phyloP scores from a whole-genome alignment of 2,888 invertebrate genomes.

The Drepana falcataria region DNA sequence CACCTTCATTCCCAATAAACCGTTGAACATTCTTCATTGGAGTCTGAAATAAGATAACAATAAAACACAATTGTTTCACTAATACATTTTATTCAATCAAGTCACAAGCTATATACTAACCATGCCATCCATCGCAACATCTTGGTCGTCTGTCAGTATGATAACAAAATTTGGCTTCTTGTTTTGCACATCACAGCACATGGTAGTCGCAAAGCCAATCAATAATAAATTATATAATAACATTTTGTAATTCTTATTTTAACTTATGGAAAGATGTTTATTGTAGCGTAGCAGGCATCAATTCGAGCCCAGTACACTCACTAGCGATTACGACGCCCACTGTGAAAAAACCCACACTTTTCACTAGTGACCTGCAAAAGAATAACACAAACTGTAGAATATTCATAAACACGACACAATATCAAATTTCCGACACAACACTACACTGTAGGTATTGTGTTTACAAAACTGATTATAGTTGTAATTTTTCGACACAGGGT shows the following conservation, averaged over 20 bases:
- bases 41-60: constrained; percentile 71
- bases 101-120: constrained; percentile 68
- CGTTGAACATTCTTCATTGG: constrained; percentile 82
- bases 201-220: constrained; percentile 32
- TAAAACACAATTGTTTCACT: constrained; percentile 18
- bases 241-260: constrained; percentile 35
- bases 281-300: constrained; percentile 81
- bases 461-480: background rate
- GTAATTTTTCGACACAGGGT: background rate
- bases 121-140: constrained; percentile 86
- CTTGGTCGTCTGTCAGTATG: constrained; percentile 92
- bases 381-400: constrained; percentile 28
- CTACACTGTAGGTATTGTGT: background rate
- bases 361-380: constrained; percentile 86
- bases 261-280: constrained; percentile 34
- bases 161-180: constrained; percentile 85
- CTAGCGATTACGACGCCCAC: constrained; percentile 88
- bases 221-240: constrained; percentile 61
- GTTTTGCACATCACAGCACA: constrained; percentile 28
- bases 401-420: no score
- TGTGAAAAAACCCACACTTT: constrained; percentile 88
- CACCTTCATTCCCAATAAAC: constrained; percentile 81
- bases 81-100: constrained; percentile 50
- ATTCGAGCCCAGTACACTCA: constrained; percentile 86
- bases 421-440: background rate